Conservation (phyloP, 2,888 invertebrate species). For the Calephelis perditalis region DNA sequence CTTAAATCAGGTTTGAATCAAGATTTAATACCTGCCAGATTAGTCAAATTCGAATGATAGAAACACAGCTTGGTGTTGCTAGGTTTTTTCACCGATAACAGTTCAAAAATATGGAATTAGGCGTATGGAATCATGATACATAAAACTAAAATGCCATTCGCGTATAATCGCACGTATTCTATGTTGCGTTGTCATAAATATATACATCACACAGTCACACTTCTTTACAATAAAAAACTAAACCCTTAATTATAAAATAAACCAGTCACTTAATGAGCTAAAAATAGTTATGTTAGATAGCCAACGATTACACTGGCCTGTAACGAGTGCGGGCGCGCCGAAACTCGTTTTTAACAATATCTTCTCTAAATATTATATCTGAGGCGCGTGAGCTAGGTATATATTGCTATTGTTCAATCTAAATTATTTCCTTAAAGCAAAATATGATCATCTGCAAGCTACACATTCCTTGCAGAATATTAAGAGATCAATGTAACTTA, state of each 20-base stretch:
- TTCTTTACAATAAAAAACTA: conserved; percentile 72
- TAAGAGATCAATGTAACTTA: conserved; percentile 74
- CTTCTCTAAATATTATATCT: conserved; percentile 49
- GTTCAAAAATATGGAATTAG: conserved; percentile 5
- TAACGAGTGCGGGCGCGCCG: conserved; percentile 39
- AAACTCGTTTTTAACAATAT: conserved; percentile 44
- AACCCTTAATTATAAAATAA: conserved; percentile 67
- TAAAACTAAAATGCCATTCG: conserved; percentile 11
- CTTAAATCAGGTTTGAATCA: no score
- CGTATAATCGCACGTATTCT: conserved; percentile 13
- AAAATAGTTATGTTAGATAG: conserved; percentile 63
- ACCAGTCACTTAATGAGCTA: conserved; percentile 75
- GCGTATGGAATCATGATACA: conserved; percentile 7
- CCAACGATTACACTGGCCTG: conserved; percentile 73
- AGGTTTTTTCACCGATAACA: not conserved
- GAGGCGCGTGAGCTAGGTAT: conserved; percentile 60
- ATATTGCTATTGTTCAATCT: conserved; percentile 54
- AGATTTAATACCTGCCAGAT: no score
- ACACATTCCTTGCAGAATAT: conserved; percentile 43
- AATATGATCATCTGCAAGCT: conserved; percentile 45
- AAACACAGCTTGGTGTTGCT: conserved; percentile 26
- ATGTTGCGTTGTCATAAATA: conserved; percentile 44
- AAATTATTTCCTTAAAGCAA: conserved; percentile 62
- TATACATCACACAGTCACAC: conserved; percentile 74
- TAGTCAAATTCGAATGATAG: no score